A percentile compares a stretch with the other conserved stretches of the same genome.
Evolutionary conservation across 2,888 invertebrate genomes (phyloP).

Genomic region (Spisula solida): DNA sequence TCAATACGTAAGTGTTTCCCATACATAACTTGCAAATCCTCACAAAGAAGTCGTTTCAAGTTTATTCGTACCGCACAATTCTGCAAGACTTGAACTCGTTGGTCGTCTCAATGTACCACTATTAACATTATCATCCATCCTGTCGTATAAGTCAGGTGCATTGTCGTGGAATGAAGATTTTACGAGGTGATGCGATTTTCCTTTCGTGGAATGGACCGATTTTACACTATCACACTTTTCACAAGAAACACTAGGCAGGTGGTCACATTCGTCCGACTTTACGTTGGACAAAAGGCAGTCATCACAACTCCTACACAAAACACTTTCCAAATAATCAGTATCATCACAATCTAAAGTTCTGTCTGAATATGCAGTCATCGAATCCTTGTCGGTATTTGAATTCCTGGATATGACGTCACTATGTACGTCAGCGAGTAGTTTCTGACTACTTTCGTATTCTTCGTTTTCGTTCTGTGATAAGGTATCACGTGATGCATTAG

Average conservation of each 20-base stretch:
- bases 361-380: neutral
- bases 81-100: neutral
- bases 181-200: conserved; percentile 41
- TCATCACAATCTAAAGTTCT: neutral
- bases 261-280: neutral
- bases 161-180: conserved; percentile 38
- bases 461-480: neutral
- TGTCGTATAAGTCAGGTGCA: neutral
- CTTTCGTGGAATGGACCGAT: conserved; percentile 27
- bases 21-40: neutral
- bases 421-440: conserved; percentile 34
- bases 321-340: conserved; percentile 31
- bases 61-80: neutral
- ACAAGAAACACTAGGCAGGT: neutral
- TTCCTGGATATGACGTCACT: neutral
- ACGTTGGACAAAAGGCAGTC: neutral
- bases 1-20: too few relatives aligned
- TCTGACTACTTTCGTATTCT: neutral
- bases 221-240: neutral
- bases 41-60: neutral
- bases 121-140: neutral
- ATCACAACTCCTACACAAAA: neutral
- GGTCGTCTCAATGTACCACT: neutral
- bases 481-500: neutral
- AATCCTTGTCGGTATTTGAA: neutral